These are phyloP conservation scores for Drosophila pandora DNA, from an alignment of 1,140 invertebrate species.

Conservation along the genomic window DNA sequence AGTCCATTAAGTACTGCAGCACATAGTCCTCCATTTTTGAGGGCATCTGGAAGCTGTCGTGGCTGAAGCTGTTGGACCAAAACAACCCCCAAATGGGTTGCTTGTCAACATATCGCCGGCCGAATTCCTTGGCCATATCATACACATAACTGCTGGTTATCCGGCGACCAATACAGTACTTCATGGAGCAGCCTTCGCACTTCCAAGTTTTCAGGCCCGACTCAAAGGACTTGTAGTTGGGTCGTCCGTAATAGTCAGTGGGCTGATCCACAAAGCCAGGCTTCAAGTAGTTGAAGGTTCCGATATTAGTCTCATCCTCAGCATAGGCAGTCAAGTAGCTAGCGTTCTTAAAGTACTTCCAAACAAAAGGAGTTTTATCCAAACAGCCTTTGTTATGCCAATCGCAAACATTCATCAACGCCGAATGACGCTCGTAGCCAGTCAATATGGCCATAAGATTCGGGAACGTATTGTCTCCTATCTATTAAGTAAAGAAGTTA, in stretches of 20 bases:
- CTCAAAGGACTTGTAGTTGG: slow-evolving; percentile 88
- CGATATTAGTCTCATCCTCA: slow-evolving; percentile 90
- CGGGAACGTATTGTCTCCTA: slow-evolving; percentile 92
- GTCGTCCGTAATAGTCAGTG: slow-evolving; percentile 92
- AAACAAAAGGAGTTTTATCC: slow-evolving; percentile 90
- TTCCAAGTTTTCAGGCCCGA: slow-evolving; percentile 29
- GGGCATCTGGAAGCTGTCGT: slow-evolving; percentile 87
- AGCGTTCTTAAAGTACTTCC: slow-evolving; percentile 88
- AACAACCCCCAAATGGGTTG: slow-evolving; percentile 89
- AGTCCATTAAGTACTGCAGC: slow-evolving; percentile 85
- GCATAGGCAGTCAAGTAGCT: slow-evolving; percentile 91
- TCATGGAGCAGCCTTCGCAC: slow-evolving; percentile 31
- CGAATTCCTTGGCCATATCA: slow-evolving; percentile 86
- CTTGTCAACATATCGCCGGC: slow-evolving; percentile 64
- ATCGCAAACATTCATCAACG: slow-evolving; percentile 84
- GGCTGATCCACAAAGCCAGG: slow-evolving; percentile 91
- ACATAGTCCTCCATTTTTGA: slow-evolving; percentile 87
- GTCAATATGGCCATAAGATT: slow-evolving; percentile 91
- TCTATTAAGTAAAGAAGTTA: slow-evolving; percentile 63
- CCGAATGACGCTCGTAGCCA: slow-evolving; percentile 85
- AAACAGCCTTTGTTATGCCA: slow-evolving; percentile 84
- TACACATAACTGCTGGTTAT: slow-evolving; percentile 85
- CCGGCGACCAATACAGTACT: slow-evolving; percentile 86
- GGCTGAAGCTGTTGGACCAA: slow-evolving; percentile 91
- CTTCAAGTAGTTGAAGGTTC: slow-evolving; percentile 92